Evolutionary conservation across 2,888 invertebrate genomes (phyloP), one percentile per base, ranked within the genome.

Genomic region (Tachina lurida): DNA sequence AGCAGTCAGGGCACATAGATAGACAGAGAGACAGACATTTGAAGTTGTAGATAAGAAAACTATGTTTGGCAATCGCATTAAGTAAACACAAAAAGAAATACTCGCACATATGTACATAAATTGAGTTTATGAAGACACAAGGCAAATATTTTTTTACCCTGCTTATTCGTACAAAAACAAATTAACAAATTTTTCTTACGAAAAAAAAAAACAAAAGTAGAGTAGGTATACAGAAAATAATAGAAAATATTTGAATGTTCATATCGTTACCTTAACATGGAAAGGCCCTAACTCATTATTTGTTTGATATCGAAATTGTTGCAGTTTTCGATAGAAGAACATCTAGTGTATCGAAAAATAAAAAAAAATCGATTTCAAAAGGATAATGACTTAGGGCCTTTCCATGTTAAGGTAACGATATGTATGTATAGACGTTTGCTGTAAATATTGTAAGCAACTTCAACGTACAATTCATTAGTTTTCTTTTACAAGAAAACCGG

Each of bases 41-140:
- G 43, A 43, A 63, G 10, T 22, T 45, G 54, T 22, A 43, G 71
- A 76, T 76, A 76, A 76, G 67, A 19, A 67, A 67, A 39, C 12
- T 43, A 19, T 58, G 31, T 76, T 67, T 63, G 19, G 52, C 22
- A 41, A 43, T 56, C 41, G 41, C 43, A 43, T 62, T 62, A 43
- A 43, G 19, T 43, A 43, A 52, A 74, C 19, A 41, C n/a, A 3
- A 56, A 67, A 58, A 41, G 2, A 67, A 67, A 68, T 31, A 31
- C 31, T 31, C 31, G 31, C 1, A 31, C 31, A 13, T 9, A 60
- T 19, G 10, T 9, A 60, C 39, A 19, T 71, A 47, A 45, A 71
- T 71, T 67, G 47, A 58, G 58, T 58, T 71, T 43, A 31, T n/a
- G 1, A 47, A 71, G 58, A 71, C n/a, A 22, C 31, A 45, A 45